A percentile compares a stretch with the other conserved stretches of the same genome.
phyloP scores from a whole-genome alignment of 2,797 vertebrate species.

The Salarias fasciatus region DNA sequence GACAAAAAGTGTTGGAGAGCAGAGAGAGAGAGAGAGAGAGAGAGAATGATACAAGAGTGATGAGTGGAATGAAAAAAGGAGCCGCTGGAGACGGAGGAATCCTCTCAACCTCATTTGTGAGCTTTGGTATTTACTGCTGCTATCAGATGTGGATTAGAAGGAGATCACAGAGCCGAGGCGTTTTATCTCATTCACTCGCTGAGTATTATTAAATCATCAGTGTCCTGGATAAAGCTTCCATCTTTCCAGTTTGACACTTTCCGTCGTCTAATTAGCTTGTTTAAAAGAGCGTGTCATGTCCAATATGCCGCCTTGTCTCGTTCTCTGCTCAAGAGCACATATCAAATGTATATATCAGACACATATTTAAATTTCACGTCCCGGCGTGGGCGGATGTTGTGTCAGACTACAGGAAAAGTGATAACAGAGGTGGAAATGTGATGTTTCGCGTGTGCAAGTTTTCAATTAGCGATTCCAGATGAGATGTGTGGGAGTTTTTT shows the following conservation, averaged over 20 bases:
- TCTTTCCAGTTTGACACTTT: constrained; percentile 45
- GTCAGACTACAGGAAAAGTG: constrained; percentile 1
- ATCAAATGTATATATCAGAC: constrained; percentile 11
- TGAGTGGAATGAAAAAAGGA: constrained; percentile 59
- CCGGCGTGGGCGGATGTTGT: constrained; percentile 12
- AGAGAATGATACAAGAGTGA: constrained; percentile 46
- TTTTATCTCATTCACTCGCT: constrained; percentile 60
- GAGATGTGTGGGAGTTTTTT: constrained; percentile 7
- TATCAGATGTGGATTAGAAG: constrained; percentile 75
- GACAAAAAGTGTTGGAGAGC: constrained; percentile 52
- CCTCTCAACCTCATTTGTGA: constrained; percentile 63
- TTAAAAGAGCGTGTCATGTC: constrained; percentile 50
- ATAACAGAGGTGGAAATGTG: constrained; percentile 19
- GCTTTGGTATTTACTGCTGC: constrained; percentile 65
- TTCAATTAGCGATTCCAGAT: constrained; percentile 29
- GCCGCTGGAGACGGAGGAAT: constrained; percentile 57
- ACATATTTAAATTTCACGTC: constrained; percentile 16
- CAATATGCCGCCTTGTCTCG: constrained; percentile 34
- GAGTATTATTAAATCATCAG: constrained; percentile 70
- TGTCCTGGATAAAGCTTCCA: constrained; percentile 43
- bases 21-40: constrained; percentile 1
- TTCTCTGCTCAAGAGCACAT: constrained; percentile 8
- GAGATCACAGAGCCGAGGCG: constrained; percentile 58
- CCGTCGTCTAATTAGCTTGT: constrained; percentile 57
- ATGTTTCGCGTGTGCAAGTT: constrained; percentile 16